Conservation (phyloP, 2,888 invertebrate genomes). For the Cheilosia scutellata region DNA sequence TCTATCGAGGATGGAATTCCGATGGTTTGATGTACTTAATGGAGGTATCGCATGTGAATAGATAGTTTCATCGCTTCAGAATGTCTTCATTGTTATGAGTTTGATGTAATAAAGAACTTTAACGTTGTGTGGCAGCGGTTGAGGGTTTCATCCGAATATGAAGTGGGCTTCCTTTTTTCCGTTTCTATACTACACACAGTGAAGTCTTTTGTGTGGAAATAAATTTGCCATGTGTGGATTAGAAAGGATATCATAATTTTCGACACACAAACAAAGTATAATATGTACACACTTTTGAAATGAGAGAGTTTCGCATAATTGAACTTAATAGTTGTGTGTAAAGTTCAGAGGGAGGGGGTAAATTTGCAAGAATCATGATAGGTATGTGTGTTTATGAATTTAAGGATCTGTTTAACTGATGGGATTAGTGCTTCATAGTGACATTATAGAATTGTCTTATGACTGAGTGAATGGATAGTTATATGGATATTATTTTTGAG, state of each 20-base stretch:
- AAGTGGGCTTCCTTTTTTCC: conserved; percentile 25
- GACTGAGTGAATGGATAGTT: too few species aligned
- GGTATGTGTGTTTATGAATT: conserved; percentile 68
- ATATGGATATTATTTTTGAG: too few species aligned
- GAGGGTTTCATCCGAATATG: conserved; percentile 30
- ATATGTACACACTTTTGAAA: conserved; percentile 59
- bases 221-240: conserved; percentile 70
- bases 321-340: conserved; percentile 69
- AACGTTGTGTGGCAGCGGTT: conserved; percentile 48
- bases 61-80: conserved; percentile 72
- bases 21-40: conserved; percentile 73
- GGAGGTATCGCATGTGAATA: conserved; percentile 74
- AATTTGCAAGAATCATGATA: conserved; percentile 56
- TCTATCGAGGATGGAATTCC: conserved; percentile 71
- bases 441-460: too few species aligned
- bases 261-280: conserved; percentile 21
- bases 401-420: conserved; percentile 59
- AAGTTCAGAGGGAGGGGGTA: conserved; percentile 9
- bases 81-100: conserved; percentile 75
- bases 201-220: conserved; percentile 67
- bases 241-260: conserved; percentile 74
- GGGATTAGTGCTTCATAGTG: neutral
- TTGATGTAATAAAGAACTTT: conserved; percentile 71
- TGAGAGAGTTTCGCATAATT: conserved; percentile 72
- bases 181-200: conserved; percentile 26